phyloP scores from a whole-genome alignment of 2,888 invertebrate genomes.

The Harpagoxenus sublaevis region DNA sequence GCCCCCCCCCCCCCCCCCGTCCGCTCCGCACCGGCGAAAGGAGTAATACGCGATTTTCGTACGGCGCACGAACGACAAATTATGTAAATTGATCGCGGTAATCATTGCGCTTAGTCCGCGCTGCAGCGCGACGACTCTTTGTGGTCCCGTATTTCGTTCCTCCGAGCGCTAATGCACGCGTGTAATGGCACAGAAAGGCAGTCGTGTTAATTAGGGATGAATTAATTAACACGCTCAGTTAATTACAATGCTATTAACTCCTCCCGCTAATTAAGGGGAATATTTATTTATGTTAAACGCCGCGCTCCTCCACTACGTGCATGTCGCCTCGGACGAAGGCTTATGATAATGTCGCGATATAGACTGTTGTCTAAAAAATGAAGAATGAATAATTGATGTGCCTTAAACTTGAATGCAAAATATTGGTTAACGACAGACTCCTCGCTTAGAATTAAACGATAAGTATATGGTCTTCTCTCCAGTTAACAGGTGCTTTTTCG shows the following conservation, averaged over 20 bases:
- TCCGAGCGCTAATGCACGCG: constrained; percentile 45
- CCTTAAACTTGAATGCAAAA: neutral
- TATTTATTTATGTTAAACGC: constrained; percentile 43
- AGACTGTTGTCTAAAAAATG: neutral
- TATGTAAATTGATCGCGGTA: constrained; percentile 43
- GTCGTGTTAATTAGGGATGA: constrained; percentile 64
- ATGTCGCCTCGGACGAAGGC: neutral
- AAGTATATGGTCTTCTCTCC: neutral
- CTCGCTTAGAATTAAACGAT: neutral
- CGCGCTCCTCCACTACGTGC: neutral
- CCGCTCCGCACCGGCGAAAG: neutral
- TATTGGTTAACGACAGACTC: neutral
- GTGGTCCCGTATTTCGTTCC: constrained; percentile 27
- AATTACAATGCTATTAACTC: constrained; percentile 62
- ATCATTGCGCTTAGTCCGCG: constrained; percentile 34
- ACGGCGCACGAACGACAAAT: constrained; percentile 30
- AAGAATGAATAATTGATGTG: constrained; percentile 18
- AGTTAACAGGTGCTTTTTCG: neutral
- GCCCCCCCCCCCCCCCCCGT: neutral
- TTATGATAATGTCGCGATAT: constrained; percentile 2
- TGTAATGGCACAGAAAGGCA: constrained; percentile 20
- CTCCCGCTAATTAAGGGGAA: constrained; percentile 58
- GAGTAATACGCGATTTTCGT: constrained; percentile 25
- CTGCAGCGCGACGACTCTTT: constrained; percentile 27
- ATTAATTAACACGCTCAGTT: constrained; percentile 67